phyloP scores from a whole-genome alignment of 1,140 invertebrate species.

The Drosophila tropicalis region DNA sequence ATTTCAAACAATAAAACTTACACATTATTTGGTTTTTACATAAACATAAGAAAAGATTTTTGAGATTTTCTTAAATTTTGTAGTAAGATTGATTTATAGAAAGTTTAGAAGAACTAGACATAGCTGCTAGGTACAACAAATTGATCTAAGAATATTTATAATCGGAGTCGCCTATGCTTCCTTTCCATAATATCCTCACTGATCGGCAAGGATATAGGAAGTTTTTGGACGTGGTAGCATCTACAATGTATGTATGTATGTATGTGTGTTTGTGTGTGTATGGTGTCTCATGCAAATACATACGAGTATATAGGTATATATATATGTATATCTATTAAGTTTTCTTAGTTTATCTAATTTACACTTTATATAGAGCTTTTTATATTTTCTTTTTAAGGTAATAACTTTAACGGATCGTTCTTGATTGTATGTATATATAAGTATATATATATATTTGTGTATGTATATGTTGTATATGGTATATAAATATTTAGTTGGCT shows the following conservation, averaged over 20 bases:
- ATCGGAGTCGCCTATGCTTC: neutral
- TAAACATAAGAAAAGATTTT: too few relatives aligned
- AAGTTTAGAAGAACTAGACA: too few relatives aligned
- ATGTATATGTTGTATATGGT: constrained; percentile 14
- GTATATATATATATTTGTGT: constrained; percentile 36
- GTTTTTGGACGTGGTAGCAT: constrained; percentile 34
- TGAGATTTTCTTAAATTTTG: too few relatives aligned
- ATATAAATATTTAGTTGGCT: constrained; percentile 56
- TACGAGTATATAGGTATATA: constrained; percentile 26
- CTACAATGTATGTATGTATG: constrained; percentile 11
- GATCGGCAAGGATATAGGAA: neutral
- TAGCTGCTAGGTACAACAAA: too few relatives aligned
- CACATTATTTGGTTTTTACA: too few relatives aligned
- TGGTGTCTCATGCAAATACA: constrained; percentile 15
- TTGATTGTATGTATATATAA: constrained; percentile 33
- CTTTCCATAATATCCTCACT: neutral
- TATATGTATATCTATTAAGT: constrained; percentile 41
- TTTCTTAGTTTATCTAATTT: constrained; percentile 51
- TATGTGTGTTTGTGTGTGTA: constrained; percentile 15
- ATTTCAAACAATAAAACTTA: neutral
- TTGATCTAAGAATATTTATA: neutral
- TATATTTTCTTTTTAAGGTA: constrained; percentile 17
- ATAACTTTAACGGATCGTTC: constrained; percentile 22
- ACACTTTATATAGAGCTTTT: constrained; percentile 45
- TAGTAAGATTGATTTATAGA: too few relatives aligned